Evolutionary conservation across 2,113 vertebrate genomes (phyloP).

Genomic region (Muntiacus reevesi): DNA sequence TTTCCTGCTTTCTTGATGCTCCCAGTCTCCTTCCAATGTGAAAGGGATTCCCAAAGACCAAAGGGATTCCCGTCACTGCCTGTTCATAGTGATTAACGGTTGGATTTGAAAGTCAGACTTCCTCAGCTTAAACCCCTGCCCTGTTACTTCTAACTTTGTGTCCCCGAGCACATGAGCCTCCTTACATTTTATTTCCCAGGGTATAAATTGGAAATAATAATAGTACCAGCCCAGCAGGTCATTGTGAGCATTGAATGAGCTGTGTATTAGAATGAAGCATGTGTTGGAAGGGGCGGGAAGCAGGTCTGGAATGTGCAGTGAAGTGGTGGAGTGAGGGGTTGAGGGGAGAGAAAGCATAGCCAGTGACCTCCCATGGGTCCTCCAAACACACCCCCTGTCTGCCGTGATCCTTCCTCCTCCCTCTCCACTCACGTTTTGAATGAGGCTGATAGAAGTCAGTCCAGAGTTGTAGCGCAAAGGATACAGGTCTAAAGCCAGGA

Average conservation of each 20-base stretch:
- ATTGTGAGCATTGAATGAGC: fast-evolving
- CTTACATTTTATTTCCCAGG: no score
- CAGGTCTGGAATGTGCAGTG: fast-evolving
- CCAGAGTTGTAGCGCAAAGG: not conserved
- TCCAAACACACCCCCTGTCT: not conserved
- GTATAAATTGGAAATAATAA: not conserved
- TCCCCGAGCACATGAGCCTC: no score
- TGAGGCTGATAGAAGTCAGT: not conserved
- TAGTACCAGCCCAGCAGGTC: not conserved
- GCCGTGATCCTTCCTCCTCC: not conserved
- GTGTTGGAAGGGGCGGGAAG: fast-evolving
- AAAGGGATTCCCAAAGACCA: not conserved
- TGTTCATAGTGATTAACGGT: not conserved
- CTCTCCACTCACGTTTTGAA: not conserved
- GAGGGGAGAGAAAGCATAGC: not conserved
- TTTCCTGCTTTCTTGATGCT: not conserved
- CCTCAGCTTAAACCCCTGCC: no score
- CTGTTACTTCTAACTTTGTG: not conserved
- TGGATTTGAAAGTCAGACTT: fast-evolving
- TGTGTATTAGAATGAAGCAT: fast-evolving
- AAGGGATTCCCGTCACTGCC: not conserved
- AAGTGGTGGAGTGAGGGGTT: not conserved
- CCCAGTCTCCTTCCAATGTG: not conserved
- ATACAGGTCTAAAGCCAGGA: not conserved
- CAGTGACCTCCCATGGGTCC: not conserved